Base-by-base conservation (phyloP, 2,113 vertebrate species). In the Zingel zingel region DNA sequence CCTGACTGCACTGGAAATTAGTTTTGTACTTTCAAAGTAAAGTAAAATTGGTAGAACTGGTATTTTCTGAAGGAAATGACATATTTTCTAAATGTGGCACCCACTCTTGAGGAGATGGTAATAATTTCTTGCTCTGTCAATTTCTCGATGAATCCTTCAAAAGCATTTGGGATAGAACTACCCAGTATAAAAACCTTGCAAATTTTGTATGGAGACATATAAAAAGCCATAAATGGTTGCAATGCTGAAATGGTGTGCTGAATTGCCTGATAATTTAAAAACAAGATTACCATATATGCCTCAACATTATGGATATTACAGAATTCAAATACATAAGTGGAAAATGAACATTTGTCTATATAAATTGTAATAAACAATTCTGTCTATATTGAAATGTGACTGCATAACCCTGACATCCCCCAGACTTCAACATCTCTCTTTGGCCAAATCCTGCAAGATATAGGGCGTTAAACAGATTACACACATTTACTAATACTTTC, bases 61-160 rank as follows among this genome's bases (percentile, higher is more conserved):
- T 39, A 14, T 13, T 25, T 61, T 39, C 16, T 25, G 23, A 33
- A 65, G 50, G 48, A 18, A n/a, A 36, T n/a, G 3, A 9, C 23
- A 50, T 27, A 56, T 72, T 72, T 80, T 72, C 33, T 54, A 19
- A 64, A 47, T 11, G 39, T 79, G 23, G 67, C 25, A 19, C 15
- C 13, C 36, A 33, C 51, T 64, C 25, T 1, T 48, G 59, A 72
- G 36, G 45, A 56, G 14, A 0, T 21, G 36, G 9, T 4, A 19
- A 79, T 19, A 27, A 19, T 30, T 48, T 25, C 13, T 65, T 65
- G 16, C 9, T 30, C 10, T 67, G 47, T 30, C 6, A 4, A 5
- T 53, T 68, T 33, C 27, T 18, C 64, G 6, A 50, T 16, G 10
- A 3, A 16, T 19, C 65, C 23, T 67, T 67, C 25, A 23, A 50